Evolutionary conservation across 2,888 invertebrate genomes (phyloP).

Genomic region (Dastarcus helophoroides): DNA sequence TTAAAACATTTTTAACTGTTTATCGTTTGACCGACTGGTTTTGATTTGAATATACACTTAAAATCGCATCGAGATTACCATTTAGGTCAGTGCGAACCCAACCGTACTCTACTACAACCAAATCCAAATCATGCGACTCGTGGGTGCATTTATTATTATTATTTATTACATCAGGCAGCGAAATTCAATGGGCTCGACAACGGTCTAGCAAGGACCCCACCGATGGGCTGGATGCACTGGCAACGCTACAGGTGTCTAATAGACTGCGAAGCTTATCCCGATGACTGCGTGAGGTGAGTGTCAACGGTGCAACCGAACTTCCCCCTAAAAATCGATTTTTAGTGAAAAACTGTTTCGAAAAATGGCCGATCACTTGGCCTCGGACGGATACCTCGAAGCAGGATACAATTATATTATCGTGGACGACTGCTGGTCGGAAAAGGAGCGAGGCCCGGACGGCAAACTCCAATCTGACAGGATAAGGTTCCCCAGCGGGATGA

Average conservation of each 20-base stretch:
- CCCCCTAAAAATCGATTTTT: no score
- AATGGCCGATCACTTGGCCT: constrained; percentile 44
- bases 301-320: no score
- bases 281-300: constrained; percentile 55
- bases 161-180: no score
- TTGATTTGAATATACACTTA: no score
- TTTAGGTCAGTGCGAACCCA: no score
- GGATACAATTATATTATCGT: constrained; percentile 50
- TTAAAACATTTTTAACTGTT: no score
- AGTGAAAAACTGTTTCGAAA: constrained; percentile 45
- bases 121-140: no score
- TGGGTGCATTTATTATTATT: no score
- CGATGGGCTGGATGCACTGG: constrained; percentile 65
- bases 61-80: no score
- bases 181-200: constrained; percentile 39
- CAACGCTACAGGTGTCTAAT: constrained; percentile 51
- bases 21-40: no score
- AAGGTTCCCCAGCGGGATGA: constrained; percentile 51
- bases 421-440: constrained; percentile 51
- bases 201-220: constrained; percentile 52
- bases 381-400: constrained; percentile 47
- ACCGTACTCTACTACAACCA: no score
- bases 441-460: constrained; percentile 37
- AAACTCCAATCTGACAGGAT: constrained; percentile 43
- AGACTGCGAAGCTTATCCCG: constrained; percentile 49